These are phyloP conservation scores for Germaria angustata DNA, from an alignment of 2,888 invertebrate species.

Conservation along the genomic window DNA sequence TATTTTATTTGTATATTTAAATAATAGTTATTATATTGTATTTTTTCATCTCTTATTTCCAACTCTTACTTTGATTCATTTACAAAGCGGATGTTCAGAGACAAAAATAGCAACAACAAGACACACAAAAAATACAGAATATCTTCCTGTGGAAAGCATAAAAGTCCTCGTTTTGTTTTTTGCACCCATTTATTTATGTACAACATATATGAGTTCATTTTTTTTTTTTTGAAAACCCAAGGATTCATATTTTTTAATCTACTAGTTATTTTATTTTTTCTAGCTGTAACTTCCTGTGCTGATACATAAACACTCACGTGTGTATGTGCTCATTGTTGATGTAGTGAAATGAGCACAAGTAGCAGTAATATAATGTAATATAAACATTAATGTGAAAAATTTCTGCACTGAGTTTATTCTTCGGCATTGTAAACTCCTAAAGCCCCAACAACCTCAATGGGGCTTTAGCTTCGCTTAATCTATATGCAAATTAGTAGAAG, in stretches of 20 bases:
- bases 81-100: slow-evolving; percentile 45
- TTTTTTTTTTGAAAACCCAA: slow-evolving; percentile 25
- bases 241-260: slow-evolving; percentile 49
- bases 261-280: slow-evolving; percentile 3
- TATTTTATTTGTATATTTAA: background rate
- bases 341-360: slow-evolving; percentile 38
- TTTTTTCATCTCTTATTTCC: background rate
- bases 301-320: background rate
- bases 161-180: slow-evolving; percentile 27
- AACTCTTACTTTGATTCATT: slow-evolving; percentile 37
- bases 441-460: slow-evolving; percentile 64
- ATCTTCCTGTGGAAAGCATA: slow-evolving; percentile 35
- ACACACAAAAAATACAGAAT: slow-evolving; percentile 10
- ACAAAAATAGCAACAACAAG: background rate
- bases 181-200: background rate
- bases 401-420: slow-evolving; percentile 1
- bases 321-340: background rate
- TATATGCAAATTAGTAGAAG: slow-evolving; percentile 71
- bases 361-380: slow-evolving; percentile 46
- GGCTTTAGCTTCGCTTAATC: slow-evolving; percentile 68
- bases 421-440: slow-evolving; percentile 8
- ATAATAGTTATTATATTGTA: background rate
- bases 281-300: slow-evolving; percentile 26
- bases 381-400: slow-evolving; percentile 39
- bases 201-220: slow-evolving; percentile 15